These are phyloP conservation scores for Tupaia chinensis DNA, from an alignment of 2,113 vertebrate genomes.

Conservation along the genomic window DNA sequence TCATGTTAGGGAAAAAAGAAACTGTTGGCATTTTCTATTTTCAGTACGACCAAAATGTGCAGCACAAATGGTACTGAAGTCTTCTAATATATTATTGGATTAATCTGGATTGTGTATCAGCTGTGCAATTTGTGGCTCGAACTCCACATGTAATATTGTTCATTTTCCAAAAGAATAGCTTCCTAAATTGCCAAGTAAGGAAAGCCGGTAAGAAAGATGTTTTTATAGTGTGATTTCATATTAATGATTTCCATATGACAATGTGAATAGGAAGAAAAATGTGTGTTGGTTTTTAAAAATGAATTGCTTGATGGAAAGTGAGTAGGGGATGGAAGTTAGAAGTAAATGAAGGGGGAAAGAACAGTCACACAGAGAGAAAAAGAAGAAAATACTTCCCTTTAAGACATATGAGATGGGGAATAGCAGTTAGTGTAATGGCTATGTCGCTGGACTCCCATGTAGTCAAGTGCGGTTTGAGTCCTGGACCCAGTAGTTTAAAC, in stretches of 20 bases:
- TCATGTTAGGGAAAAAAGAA: not conserved
- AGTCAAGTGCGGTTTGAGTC: too few relatives aligned
- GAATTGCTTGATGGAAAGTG: not conserved
- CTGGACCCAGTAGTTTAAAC: too few relatives aligned
- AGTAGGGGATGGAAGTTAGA: not conserved
- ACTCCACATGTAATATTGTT: not conserved
- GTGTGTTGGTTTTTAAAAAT: not conserved
- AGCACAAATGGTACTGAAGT: not conserved
- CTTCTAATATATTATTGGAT: not conserved
- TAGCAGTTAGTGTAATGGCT: too few relatives aligned
- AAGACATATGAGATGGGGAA: not conserved
- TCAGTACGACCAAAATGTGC: not conserved
- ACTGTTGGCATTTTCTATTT: not conserved
- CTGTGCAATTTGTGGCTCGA: not conserved
- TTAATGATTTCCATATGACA: not conserved
- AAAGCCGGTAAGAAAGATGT: not conserved
- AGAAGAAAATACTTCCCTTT: not conserved
- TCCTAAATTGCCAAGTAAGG: not conserved
- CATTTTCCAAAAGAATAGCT: constrained; percentile 6
- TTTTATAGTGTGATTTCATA: not conserved
- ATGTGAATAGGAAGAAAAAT: not conserved
- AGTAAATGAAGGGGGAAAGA: not conserved
- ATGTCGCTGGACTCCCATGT: too few relatives aligned
- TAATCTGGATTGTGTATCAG: not conserved
- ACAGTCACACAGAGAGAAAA: not conserved